Evolutionary conservation across 2,888 invertebrate genomes (phyloP), one percentile per base, ranked within the genome.

Genomic region (Tetanocera ferruginea): DNA sequence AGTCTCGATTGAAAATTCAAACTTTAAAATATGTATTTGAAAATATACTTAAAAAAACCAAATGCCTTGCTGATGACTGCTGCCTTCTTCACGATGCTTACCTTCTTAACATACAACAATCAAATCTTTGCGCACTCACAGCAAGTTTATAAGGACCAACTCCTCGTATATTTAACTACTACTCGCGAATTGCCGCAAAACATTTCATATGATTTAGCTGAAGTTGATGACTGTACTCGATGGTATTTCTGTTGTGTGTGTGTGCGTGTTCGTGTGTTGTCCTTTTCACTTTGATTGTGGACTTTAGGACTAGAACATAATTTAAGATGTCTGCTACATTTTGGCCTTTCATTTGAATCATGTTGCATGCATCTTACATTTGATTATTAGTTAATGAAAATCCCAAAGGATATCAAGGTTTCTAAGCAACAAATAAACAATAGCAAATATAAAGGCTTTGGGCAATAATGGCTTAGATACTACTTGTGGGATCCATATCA

Each of bases 161-260:
- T 52, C 28, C 14, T 6, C 25, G 69, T 74, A 79, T 81, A 80
- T 77, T 84, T 83, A 85, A 84, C 83, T 81, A 84, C 43, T 67
- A 67, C 83, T 83, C 84, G 83, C 86, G 85, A 85, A 85, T 84
- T 83, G 83, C 82, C 82, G 81, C 85, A 83, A 83, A 83, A 83
- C 81, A 83, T 80, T 84, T 84, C 85, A 84, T 81, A 76, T 43
- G 69, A 17, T 52, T 70, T 74, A 51, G 69, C 69, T 83, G 83
- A 86, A 86, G 86, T 85, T 83, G 85, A 25, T 49, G 81, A 84
- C 80, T 86, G 84, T 81, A 83, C 83, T 80, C 19, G 57, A 8
- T 23, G n/a, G n/a, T 23, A 23, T 55, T n/a, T 2, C 43, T 2
- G 19, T 17, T 28, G 37, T 37, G 37, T 37, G 37, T 43, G 43